Base-by-base conservation (phyloP, 2,888 invertebrate species). In the Orchesellides sinensis region DNA sequence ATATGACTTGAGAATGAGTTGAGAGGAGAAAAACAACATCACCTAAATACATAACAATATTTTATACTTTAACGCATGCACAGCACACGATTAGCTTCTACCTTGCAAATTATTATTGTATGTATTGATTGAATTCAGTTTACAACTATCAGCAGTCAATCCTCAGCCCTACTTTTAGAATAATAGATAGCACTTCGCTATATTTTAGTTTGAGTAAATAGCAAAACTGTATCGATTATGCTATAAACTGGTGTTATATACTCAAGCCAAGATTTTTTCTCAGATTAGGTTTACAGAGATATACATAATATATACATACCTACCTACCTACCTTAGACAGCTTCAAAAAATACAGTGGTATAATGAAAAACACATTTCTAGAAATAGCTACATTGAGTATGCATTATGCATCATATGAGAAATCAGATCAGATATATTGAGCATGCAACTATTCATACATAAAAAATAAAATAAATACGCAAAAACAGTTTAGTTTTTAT, bases 401-500 rank as follows among this genome's bases (percentile, higher is more conserved):
- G n/a, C n/a, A n/a, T n/a, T n/a, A n/a, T n/a, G n/a, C n/a, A n/a
- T n/a, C n/a, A n/a, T n/a, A n/a, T n/a, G n/a, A n/a, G n/a, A n/a
- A n/a, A n/a, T n/a, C n/a, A n/a, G n/a, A n/a, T n/a, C n/a, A n/a
- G n/a, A n/a, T n/a, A n/a, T n/a, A n/a, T n/a, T n/a, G n/a, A 1
- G 14, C 21, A 54, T 12, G 54, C 54, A 17, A 52, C 25, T 14
- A 54, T 23, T 54, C 23, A 54, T 54, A 54, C 54, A 54, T 54
- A 54, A 21, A 54, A 54, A 49, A 19, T 17, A 54, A 54, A 54
- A 25, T n/a, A n/a, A n/a, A n/a, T n/a, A n/a, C n/a, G n/a, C n/a
- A n/a, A n/a, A n/a, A n/a, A n/a, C n/a, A n/a, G n/a, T n/a, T n/a
- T 54, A 10, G 25, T 54, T 54, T 47, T 54, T 54, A 54, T 54